These are phyloP conservation scores for Knipowitschia caucasica DNA, from an alignment of 2,797 vertebrate species.

Conservation along the genomic window DNA sequence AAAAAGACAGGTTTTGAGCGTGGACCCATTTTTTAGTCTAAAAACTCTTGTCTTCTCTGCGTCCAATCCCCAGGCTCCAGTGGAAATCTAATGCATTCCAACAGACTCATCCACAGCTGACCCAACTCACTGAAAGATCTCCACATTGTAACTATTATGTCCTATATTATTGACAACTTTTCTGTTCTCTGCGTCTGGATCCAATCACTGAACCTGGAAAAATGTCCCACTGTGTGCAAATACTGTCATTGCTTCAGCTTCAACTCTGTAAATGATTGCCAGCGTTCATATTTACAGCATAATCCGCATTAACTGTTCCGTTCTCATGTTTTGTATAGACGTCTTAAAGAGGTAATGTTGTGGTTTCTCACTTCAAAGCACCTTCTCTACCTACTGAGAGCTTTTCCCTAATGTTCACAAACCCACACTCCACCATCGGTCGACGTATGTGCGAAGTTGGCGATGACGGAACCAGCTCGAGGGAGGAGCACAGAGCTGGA, in stretches of 20 bases:
- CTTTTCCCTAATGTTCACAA: conserved; percentile 53
- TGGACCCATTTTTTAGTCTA: conserved; percentile 31
- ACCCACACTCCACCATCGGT: conserved; percentile 57
- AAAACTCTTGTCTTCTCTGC: conserved; percentile 23
- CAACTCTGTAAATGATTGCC: conserved; percentile 40
- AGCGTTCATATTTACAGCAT: conserved; percentile 35
- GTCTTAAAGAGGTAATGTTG: conserved; percentile 58
- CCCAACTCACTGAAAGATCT: conserved; percentile 32
- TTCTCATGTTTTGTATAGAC: conserved; percentile 54
- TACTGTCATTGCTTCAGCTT: conserved; percentile 16
- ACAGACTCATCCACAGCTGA: conserved; percentile 18
- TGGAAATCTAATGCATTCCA: conserved; percentile 77
- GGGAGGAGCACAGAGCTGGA: conserved; percentile 60
- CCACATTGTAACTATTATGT: not conserved
- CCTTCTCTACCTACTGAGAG: conserved; percentile 47
- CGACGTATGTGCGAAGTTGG: no score
- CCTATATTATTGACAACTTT: conserved; percentile 14
- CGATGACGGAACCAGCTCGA: conserved; percentile 61
- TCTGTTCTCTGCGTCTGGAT: conserved; percentile 13
- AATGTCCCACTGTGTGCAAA: conserved; percentile 19
- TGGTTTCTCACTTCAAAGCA: conserved; percentile 49
- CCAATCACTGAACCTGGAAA: conserved; percentile 12
- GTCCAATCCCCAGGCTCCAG: conserved; percentile 70
- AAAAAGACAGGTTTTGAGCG: no score
- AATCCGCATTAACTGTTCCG: conserved; percentile 46